Evolutionary conservation across 2,113 vertebrate genomes (phyloP).

Genomic region (Steatornis caripensis): DNA sequence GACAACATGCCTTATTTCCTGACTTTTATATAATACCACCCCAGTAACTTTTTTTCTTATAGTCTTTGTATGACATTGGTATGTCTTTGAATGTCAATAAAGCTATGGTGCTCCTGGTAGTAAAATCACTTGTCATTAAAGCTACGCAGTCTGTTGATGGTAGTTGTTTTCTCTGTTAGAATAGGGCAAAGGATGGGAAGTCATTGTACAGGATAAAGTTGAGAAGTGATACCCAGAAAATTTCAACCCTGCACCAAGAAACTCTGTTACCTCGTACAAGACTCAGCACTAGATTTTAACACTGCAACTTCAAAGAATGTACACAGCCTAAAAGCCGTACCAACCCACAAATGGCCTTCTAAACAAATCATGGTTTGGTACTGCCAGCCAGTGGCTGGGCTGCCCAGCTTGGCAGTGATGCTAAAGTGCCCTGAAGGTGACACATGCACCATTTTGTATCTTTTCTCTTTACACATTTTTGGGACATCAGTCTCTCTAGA

Average conservation of each 20-base stretch:
- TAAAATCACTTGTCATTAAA: not conserved
- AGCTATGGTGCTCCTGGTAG: not conserved
- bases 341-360: not conserved
- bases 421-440: not conserved
- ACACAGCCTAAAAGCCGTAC: not conserved
- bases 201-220: not conserved
- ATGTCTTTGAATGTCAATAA: not conserved
- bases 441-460: not conserved
- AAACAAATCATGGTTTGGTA: not conserved
- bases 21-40: not conserved
- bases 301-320: not conserved
- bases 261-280: not conserved
- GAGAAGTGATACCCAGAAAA: not conserved
- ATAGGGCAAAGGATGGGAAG: not conserved
- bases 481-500: not conserved
- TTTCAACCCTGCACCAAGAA: not conserved
- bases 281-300: not conserved
- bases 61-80: not conserved
- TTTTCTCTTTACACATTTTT: not conserved
- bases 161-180: not conserved
- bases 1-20: not conserved
- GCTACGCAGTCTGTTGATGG: not conserved
- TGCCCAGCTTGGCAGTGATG: not conserved
- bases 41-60: not conserved
- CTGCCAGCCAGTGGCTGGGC: not conserved